Evolutionary conservation across 1,140 invertebrate genomes (phyloP), one percentile per base, ranked within the genome.

Genomic region (Nephotettix cincticeps): DNA sequence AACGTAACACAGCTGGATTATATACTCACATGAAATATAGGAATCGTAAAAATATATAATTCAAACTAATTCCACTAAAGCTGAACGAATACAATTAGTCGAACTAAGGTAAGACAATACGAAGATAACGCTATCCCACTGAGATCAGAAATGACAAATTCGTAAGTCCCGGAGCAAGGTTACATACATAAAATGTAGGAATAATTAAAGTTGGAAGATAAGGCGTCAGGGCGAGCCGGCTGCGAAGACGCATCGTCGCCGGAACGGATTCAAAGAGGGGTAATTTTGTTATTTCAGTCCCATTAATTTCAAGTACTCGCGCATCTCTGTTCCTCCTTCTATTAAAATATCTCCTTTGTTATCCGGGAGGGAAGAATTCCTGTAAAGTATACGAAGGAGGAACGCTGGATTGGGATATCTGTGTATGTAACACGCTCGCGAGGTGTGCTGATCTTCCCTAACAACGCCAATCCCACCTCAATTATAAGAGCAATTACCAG

Each of bases 311-410:
- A 29, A 61, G 56, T n/a, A 61, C 56, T 61, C 27, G 56, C 47
- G 47, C n/a, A 61, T 25, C 47, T 51, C 19, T 51, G 47, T n/a
- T 51, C 47, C 47, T 51, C 47, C 21, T 17, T 51, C 47, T 27
- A 61, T 61, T 61, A 61, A 61, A 61, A 61, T 29, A 61, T 61
- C 56, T 51, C 56, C 56, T 61, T 61, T 61, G 56, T 61, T 61
- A 27, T 13, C 56, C 56, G 56, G 56, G 56, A 28, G 9, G 25
- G 56, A 28, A 61, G 56, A 61, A 21, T 51, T 19, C 21, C 47
- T 51, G 14, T 2, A 21, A 51, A 17, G 19, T 51, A 51, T 11
- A 51, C 19, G 56, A 61, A 61, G 56, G 9, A 29, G 56, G 56
- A 25, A 28, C 27, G 56, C 2, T 6, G 27, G 21, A 61, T 61